phyloP scores from a whole-genome alignment of 1,140 invertebrate species.

The Halesus radiatus region DNA sequence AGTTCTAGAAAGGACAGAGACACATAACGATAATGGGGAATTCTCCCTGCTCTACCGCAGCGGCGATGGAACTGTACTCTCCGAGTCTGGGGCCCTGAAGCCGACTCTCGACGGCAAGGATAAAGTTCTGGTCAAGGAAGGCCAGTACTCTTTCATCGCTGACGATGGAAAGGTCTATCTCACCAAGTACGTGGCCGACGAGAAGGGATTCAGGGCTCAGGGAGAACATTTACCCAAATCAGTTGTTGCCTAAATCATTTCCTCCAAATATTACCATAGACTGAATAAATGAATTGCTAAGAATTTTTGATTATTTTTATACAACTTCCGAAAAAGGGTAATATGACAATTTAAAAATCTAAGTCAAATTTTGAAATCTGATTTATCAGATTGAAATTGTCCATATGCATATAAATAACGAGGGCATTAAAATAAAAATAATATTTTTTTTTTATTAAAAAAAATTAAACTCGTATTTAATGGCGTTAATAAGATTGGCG shows the following conservation, averaged over 20 bases:
- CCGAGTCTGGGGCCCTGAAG: slow-evolving; percentile 53
- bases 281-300: too few relatives aligned
- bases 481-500: too few relatives aligned
- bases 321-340: too few relatives aligned
- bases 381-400: too few relatives aligned
- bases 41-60: slow-evolving; percentile 56
- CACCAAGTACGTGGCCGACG: slow-evolving; percentile 49
- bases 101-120: slow-evolving; percentile 49
- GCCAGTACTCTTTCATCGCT: slow-evolving; percentile 41
- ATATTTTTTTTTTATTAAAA: too few relatives aligned
- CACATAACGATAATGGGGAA: slow-evolving; percentile 56
- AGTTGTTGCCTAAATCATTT: slow-evolving; percentile 44
- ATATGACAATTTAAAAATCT: too few relatives aligned
- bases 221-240: slow-evolving; percentile 61
- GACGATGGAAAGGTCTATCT: slow-evolving; percentile 47
- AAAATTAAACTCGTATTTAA: too few relatives aligned
- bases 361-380: too few relatives aligned
- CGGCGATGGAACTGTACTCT: slow-evolving; percentile 52
- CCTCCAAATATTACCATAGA: too few relatives aligned
- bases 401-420: too few relatives aligned
- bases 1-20: slow-evolving; percentile 55
- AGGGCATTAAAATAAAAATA: too few relatives aligned
- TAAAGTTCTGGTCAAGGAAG: slow-evolving; percentile 49
- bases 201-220: slow-evolving; percentile 45
- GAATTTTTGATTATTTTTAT: too few relatives aligned